A percentile compares a stretch with the other conserved stretches of the same genome.
Conservation (phyloP, 2,888 invertebrate genomes). For the Drosophila mercatorum region DNA sequence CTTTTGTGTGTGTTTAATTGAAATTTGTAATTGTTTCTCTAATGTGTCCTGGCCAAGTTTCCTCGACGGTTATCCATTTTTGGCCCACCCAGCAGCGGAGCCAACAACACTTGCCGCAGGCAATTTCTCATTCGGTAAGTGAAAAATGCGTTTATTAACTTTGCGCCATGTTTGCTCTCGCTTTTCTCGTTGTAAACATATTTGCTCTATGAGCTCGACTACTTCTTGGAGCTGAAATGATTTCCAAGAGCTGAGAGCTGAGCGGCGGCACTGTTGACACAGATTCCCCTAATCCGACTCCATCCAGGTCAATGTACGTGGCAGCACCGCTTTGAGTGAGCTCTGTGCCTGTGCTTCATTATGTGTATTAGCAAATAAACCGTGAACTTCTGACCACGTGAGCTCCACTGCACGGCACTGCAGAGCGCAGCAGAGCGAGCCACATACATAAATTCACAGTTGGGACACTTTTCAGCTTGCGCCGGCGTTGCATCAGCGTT, state of each 20-base stretch:
- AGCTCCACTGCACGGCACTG: not conserved
- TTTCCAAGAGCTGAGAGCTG: not conserved
- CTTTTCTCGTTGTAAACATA: slow-evolving; percentile 2
- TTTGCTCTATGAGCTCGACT: not conserved
- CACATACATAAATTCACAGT: not conserved
- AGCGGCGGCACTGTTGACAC: slow-evolving; percentile 6
- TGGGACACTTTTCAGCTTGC: not conserved
- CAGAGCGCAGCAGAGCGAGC: too few relatives aligned
- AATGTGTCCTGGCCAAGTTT: not conserved
- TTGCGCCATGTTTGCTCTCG: not conserved
- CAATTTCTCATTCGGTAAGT: not conserved
- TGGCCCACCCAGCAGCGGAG: not conserved
- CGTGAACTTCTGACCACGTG: slow-evolving; percentile 1
- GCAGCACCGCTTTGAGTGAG: not conserved
- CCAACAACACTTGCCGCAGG: not conserved
- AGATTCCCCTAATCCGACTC: not conserved
- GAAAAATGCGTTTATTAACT: slow-evolving; percentile 9
- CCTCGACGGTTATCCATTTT: not conserved
- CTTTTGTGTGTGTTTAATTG: slow-evolving; percentile 33
- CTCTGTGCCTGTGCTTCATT: not conserved
- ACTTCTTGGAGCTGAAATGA: not conserved
- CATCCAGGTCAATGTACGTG: not conserved
- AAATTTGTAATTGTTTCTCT: slow-evolving; percentile 13
- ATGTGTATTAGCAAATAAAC: slow-evolving; percentile 8
- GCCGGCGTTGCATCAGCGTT: not conserved